Evolutionary conservation across 2,113 vertebrate genomes (phyloP), one percentile per base, ranked within the genome.

Genomic region (Excalfactoria chinensis): DNA sequence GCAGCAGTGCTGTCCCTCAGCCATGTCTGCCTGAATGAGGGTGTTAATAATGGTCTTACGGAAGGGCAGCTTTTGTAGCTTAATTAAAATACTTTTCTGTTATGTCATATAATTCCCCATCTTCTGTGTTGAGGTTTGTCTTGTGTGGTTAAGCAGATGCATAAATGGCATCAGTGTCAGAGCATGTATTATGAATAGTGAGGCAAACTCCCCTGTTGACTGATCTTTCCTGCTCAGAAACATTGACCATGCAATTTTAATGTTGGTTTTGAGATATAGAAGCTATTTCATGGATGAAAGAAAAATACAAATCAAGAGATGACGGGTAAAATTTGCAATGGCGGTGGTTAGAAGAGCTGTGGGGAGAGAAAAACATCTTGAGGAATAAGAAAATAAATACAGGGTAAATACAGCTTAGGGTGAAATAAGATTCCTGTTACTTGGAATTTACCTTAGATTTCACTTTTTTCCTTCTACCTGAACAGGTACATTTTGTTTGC

Each of bases 221-320:
- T 63, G 23, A 77, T 79, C 21, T 93, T 85, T 88, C 79, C 79
- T 89, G 35, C 82, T 67, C 48, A 71, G 88, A 94, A 93, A 80
- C 37, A 67, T 40, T 69, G 88, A 80, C 69, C 46, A 22, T 79
- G 56, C 56, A 75, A 79, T 62, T 89, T 89, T 90, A 86, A 88
- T 77, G 67, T 44, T 60, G 46, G 73, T 58, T 82, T 86, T 68
- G 49, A 87, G 81, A 75, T 73, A 60, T 0, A 74, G 49, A 88
- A 83, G 25, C 41, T 86, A 32, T 84, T 86, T 92, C 49, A 66
- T 49, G 46, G 69, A 37, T 84, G 75, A 49, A 75, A 86, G 56
- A 77, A 93, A 93, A 89, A 41, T 40, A 63, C 49, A 72, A 67
- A n/a, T 72, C 44, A 85, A 44, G 62, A 81, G 34, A 14, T 69